Evolutionary conservation across 2,113 vertebrate species (phyloP).

Genomic region (Dromas ardeola): DNA sequence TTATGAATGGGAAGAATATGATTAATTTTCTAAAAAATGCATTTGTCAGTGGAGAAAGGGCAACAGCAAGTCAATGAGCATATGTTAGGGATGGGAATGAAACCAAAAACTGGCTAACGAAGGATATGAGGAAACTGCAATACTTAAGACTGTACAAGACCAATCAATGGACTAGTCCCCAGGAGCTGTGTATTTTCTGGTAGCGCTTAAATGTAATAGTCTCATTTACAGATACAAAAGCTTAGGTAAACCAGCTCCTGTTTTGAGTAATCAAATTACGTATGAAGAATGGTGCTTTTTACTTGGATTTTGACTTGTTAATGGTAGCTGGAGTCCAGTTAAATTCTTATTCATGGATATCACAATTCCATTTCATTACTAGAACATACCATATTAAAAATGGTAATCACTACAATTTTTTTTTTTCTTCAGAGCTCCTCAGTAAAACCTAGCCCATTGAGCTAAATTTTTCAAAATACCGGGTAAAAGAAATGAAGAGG

Average conservation of each 20-base stretch:
- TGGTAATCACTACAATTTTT: neutral
- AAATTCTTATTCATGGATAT: neutral
- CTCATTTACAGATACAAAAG: neutral
- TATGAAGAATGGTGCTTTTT: neutral
- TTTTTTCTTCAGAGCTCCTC: neutral
- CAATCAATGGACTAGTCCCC: neutral
- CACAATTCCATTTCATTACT: neutral
- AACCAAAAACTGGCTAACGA: neutral
- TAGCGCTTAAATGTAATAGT: neutral
- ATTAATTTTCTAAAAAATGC: neutral
- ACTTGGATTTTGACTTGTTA: neutral
- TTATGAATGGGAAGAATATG: neutral
- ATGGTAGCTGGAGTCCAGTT: neutral
- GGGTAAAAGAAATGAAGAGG: neutral
- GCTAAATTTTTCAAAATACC: neutral
- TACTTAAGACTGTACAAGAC: neutral
- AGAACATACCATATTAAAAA: neutral
- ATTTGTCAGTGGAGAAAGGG: slow-evolving; percentile 16
- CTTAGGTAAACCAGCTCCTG: neutral
- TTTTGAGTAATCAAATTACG: neutral
- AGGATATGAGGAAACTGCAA: neutral
- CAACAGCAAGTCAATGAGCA: slow-evolving; percentile 8
- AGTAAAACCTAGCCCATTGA: neutral
- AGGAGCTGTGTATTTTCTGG: neutral
- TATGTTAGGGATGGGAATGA: slow-evolving; percentile 28